Base-by-base conservation (phyloP, 2,797 vertebrate genomes). In the Sebastes matsubarae region DNA sequence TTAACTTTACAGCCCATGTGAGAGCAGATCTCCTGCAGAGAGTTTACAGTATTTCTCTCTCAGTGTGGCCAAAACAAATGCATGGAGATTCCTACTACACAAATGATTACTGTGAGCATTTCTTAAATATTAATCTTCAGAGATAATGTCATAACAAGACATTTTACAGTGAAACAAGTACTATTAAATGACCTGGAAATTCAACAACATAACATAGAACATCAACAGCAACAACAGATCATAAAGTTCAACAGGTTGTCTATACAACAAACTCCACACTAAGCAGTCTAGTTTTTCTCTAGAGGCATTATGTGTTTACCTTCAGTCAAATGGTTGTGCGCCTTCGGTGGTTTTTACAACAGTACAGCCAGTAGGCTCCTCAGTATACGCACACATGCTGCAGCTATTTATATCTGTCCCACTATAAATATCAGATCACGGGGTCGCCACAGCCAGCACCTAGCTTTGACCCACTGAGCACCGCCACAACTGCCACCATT, bases 361-460 rank as follows among this genome's bases (percentile, higher is more conserved):
- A 73, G 81, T 80, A 76, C 36, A 84, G 82, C 72, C 81, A 84
- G 81, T 59, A 68, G 82, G 72, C 84, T 91, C 73, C 88, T 85
- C 76, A 77, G 87, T 63, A 70, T 61, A 76, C 84, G 79, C 87
- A 87, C 87, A 87, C 86, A 90, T 55, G 52, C 84, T 88, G 73
- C 59, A 78, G 81, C 80, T 96, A 96, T 95, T 94, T 92, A 93
- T 96, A 94, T 80, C 84, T 79, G 65, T n/a, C 63, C 24, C 20
- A 38, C 93, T 91, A 94, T 92, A 92, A 92, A 94, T 93, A 95
- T 88, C 86, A 84, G 86, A 90, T 91, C 93, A 95, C 84, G 75
- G 81, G 88, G 83, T 88, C 80, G 69, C 68, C 57, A 70, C 77
- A 86, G 80, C 74, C 86, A 78, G 80, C 83, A 80, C 82, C 76